A percentile compares a stretch with the other conserved stretches of the same genome.
Evolutionary conservation across 2,888 invertebrate genomes (phyloP).

Genomic region (Pyrochroa serraticornis): DNA sequence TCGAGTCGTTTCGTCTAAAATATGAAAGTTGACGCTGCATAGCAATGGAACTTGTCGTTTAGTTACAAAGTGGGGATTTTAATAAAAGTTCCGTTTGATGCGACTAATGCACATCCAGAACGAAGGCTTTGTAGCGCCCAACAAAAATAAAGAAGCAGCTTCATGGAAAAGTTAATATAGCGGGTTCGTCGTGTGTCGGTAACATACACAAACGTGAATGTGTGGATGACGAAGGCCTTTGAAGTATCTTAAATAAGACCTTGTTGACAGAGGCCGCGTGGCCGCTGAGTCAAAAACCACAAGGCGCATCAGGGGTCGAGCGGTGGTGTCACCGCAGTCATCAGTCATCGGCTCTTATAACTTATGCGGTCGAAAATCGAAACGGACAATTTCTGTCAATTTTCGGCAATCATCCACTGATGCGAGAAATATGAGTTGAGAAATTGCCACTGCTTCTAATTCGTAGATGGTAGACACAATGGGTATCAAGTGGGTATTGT

Average conservation of each 20-base stretch:
- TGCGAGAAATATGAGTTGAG: too few species aligned
- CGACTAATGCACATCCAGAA: conserved; percentile 7
- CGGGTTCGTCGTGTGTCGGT: conserved; percentile 10
- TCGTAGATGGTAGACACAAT: conserved; percentile 8
- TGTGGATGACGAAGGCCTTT: conserved; percentile 37
- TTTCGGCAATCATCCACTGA: too few species aligned
- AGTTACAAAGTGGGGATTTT: background rate
- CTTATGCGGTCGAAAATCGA: too few species aligned
- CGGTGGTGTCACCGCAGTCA: background rate
- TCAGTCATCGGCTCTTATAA: conserved; percentile 1
- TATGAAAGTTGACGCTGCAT: too few species aligned
- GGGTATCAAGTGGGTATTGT: conserved; percentile 32
- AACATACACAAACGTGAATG: conserved; percentile 5
- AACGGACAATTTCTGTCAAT: too few species aligned
- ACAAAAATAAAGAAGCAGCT: conserved; percentile 23
- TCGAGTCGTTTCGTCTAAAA: background rate
- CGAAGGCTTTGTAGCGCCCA: conserved; percentile 13
- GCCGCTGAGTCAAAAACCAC: conserved; percentile 51
- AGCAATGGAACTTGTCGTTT: background rate
- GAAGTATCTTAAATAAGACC: conserved; percentile 48
- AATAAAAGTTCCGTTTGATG: conserved; percentile 16
- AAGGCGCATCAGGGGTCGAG: conserved; percentile 25
- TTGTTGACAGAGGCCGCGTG: conserved; percentile 53
- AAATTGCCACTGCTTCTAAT: too few species aligned
- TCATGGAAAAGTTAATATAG: conserved; percentile 28